Evolutionary conservation across 2,888 invertebrate species (phyloP), one percentile per base, ranked within the genome.

Genomic region (Agrochola circellaris): DNA sequence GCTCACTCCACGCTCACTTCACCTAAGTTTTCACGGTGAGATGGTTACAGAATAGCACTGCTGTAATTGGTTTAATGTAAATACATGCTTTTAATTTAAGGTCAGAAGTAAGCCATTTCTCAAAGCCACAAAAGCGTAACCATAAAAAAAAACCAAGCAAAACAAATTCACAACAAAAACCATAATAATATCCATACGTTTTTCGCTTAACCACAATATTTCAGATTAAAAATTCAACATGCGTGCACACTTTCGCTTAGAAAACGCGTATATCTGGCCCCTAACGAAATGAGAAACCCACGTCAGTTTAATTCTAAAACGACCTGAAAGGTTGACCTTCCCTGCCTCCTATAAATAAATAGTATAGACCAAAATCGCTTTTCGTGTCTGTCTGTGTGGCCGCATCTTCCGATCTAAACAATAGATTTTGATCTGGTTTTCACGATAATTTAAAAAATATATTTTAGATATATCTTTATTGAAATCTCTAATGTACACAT

Each of bases 281-380:
- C 77, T 77, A 82, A 84, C 88, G 81, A 89, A 89, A 90, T 89
- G 89, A 90, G 88, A 73, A 75, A 90, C 90, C 90, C 90, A 86
- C 86, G 88, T 90, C 89, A 90, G 83, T 88, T 86, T 86, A 85
- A 89, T 84, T 85, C 86, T 76, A 58, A 77, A 88, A 78, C 60
- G 81, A 78, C 89, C 84, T 86, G 38, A 2, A 3, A n/a, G n/a
- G 42, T 61, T 69, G 87, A 84, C 70, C 88, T 78, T 15, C 65
- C 62, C 30, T 38, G 54, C 65, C 61, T 67, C 69, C 38, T 73
- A 45, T 15, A 45, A 15, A 45, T 15, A 45, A 15, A 45, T 45
- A 54, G n/a, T 56, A 56, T 23, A 23, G 9, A 34, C 23, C 23
- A 34, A 51, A 17, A 9, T 51, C 9, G 34, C 34, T 20, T 65